These are phyloP conservation scores for Sinodicranocentrus sp. DNA, from an alignment of 2,888 invertebrate genomes.

Conservation along the genomic window DNA sequence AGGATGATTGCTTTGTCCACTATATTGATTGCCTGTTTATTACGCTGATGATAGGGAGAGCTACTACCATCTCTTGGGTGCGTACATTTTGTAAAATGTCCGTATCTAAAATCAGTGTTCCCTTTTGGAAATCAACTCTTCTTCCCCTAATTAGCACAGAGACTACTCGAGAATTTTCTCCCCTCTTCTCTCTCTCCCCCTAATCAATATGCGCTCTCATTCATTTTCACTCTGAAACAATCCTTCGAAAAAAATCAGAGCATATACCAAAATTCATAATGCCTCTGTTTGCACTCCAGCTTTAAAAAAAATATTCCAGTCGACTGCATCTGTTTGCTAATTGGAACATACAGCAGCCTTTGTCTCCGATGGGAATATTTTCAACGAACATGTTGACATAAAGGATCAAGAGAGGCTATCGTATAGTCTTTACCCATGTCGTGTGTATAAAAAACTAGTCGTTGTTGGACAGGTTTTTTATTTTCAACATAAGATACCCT, in stretches of 20 bases:
- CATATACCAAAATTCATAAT: neutral
- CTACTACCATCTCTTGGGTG: too few species aligned
- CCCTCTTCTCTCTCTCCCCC: neutral
- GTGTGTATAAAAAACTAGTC: neutral
- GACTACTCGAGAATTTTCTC: too few species aligned
- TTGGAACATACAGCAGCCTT: neutral
- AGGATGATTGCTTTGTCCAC: too few species aligned
- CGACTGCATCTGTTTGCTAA: neutral
- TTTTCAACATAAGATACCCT: neutral
- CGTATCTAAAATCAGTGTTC: too few species aligned
- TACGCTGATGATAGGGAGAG: too few species aligned
- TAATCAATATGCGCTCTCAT: neutral
- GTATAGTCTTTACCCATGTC: neutral
- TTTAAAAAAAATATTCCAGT: neutral
- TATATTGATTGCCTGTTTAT: too few species aligned
- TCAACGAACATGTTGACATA: neutral
- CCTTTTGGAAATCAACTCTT: too few species aligned
- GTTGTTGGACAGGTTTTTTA: too few species aligned
- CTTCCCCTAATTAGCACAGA: too few species aligned
- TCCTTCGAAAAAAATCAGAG: too few species aligned
- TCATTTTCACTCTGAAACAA: slow-evolving; percentile 9
- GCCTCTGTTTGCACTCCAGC: neutral
- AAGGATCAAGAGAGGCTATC: neutral
- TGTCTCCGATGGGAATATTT: too few species aligned
- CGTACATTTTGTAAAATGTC: too few species aligned